Base-by-base conservation (phyloP, 64 coral and sea anemone genomes). In the Stylophora pistillata region DNA sequence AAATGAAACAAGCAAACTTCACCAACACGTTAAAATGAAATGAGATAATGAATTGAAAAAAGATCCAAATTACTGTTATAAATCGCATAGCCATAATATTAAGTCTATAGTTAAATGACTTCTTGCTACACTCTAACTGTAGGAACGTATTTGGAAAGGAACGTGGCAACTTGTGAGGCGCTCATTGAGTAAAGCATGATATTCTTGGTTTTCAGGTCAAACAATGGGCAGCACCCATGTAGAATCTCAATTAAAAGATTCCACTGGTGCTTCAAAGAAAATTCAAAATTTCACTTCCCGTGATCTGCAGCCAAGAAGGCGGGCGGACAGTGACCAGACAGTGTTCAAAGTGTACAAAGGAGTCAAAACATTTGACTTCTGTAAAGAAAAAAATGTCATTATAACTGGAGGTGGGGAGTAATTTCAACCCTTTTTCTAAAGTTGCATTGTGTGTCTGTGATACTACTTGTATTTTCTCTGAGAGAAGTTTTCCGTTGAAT, bases 291-390 rank as follows among this genome's bases (percentile, higher is more conserved):
- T 71, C 10, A 34, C 78, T 33, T 28, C 37, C 55, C 90, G 93
- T 56, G 96, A 99, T 34, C 85, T 80, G 54, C 97, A 95, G 69
- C 97, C 97, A 4, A 91, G 93, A 27, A 71, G 88, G 32, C 93
- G 97, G 65, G 37, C 93, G 52, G 90, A 95, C 62, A 90, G 63
- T 57, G 97, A 99, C 61, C 97, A 99, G 53, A 99, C 97, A 31
- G 97, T 95, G 21, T 99, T 99, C 73, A 92, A 73, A 74, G 93
- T 99, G 25, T 99, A 99, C 72, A 99, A 99, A 57, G 97, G 97
- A 16, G 97, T 99, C 76, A 99, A 99, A 32, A 93, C 97, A 0
- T 99, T 99, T 76, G 97, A 99, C 81, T 99, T 99, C 74, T 99
- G 93, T 28, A 95, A 95, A 90, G 97, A 99, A 26, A 99, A 99